phyloP scores from a whole-genome alignment of 2,888 invertebrate genomes.

The Lasius platythorax region DNA sequence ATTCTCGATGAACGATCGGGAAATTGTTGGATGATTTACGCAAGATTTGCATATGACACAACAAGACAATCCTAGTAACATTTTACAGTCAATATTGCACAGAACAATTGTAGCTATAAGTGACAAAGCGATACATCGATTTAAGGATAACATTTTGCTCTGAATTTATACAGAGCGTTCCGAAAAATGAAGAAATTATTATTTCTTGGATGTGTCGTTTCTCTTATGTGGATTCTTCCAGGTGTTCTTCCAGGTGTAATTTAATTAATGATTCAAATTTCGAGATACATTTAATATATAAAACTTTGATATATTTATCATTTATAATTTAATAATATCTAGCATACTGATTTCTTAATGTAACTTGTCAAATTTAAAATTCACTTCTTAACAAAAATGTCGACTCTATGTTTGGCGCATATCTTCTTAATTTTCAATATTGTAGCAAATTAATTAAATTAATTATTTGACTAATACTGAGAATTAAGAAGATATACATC shows the following conservation, averaged over 20 bases:
- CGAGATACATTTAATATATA: neutral
- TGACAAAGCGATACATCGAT: slow-evolving; percentile 70
- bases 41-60: slow-evolving; percentile 59
- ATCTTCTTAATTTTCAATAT: neutral
- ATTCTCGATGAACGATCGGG: slow-evolving; percentile 39
- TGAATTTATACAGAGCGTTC: slow-evolving; percentile 26
- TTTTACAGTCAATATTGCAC: slow-evolving; percentile 69
- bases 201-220: slow-evolving; percentile 6
- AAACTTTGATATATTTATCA: slow-evolving; percentile 6
- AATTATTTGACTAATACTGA: neutral
- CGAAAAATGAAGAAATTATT: slow-evolving; percentile 33
- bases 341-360: neutral
- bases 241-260: slow-evolving; percentile 5
- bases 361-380: neutral
- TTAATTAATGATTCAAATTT: slow-evolving; percentile 8
- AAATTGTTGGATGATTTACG: slow-evolving; percentile 55
- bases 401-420: neutral
- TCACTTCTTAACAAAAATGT: neutral
- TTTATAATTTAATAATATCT: slow-evolving; percentile 9
- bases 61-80: slow-evolving; percentile 75
- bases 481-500: slow-evolving; percentile 2
- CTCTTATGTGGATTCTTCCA: slow-evolving; percentile 10
- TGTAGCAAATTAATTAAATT: neutral
- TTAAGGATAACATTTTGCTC: slow-evolving; percentile 40
- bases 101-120: slow-evolving; percentile 61